Conservation (phyloP, 2,113 vertebrate species). For the Alouatta palliata region DNA sequence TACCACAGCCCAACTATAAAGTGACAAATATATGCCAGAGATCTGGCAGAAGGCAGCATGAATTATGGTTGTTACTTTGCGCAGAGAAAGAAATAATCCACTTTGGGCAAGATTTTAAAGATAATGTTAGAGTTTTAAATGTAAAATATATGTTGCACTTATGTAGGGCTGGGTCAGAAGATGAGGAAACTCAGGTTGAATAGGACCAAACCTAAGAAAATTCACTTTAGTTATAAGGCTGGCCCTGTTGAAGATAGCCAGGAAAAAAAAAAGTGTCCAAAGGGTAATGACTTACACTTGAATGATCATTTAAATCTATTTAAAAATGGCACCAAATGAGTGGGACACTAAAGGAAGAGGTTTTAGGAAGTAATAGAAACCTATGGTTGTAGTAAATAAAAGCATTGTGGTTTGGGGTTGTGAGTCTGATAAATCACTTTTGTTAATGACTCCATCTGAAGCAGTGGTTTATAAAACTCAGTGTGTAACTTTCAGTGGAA, state of each 20-base stretch:
- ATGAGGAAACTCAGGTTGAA: background rate
- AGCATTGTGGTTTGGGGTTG: background rate
- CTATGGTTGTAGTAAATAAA: background rate
- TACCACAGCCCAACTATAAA: background rate
- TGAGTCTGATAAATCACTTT: background rate
- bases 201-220: background rate
- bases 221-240: background rate
- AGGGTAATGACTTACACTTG: background rate
- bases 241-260: background rate
- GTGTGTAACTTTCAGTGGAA: background rate
- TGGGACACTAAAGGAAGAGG: background rate
- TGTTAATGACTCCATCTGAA: background rate
- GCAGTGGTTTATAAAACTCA: background rate
- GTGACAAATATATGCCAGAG: background rate
- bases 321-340: background rate
- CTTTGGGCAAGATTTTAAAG: background rate
- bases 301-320: constrained; percentile 23
- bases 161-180: background rate
- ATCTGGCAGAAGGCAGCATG: background rate
- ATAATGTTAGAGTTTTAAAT: constrained; percentile 16
- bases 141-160: background rate
- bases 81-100: background rate
- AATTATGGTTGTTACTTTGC: background rate
- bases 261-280: background rate
- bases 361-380: constrained; percentile 32